These are phyloP conservation scores for Furcifer pardalis DNA, from an alignment of 2,797 vertebrate genomes.

Conservation along the genomic window DNA sequence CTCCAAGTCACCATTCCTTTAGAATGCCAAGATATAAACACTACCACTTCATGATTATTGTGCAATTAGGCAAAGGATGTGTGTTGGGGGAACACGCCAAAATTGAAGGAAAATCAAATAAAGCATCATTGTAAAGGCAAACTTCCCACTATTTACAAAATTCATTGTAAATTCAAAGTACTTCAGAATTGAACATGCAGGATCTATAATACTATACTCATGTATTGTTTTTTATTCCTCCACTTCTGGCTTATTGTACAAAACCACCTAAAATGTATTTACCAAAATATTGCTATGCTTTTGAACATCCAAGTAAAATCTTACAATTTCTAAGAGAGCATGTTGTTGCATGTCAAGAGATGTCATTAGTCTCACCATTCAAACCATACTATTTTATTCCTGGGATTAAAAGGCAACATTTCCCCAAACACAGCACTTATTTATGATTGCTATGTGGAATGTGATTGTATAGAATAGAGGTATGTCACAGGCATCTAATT, in stretches of 20 bases:
- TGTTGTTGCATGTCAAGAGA: conserved; percentile 48
- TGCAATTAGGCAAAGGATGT: conserved; percentile 59
- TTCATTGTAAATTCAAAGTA: conserved; percentile 20
- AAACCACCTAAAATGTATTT: neutral
- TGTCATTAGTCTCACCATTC: conserved; percentile 34
- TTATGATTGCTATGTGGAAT: neutral
- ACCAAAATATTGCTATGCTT: conserved; percentile 16
- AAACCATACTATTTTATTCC: conserved; percentile 8
- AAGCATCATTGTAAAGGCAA: conserved; percentile 28
- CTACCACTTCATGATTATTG: conserved; percentile 56
- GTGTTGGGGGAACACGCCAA: conserved; percentile 36
- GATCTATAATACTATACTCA: conserved; percentile 24
- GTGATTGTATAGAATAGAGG: neutral
- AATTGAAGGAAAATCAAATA: conserved; percentile 45
- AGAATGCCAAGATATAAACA: conserved; percentile 65
- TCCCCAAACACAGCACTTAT: neutral
- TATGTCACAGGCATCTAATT: neutral
- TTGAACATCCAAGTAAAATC: conserved; percentile 3
- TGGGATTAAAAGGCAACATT: neutral
- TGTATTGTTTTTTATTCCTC: conserved; percentile 9
- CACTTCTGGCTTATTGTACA: neutral
- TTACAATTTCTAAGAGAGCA: conserved; percentile 38
- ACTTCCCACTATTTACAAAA: conserved; percentile 42
- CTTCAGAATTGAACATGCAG: neutral
- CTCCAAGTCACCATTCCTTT: conserved; percentile 59